A percentile compares a stretch with the other conserved stretches of the same genome.
Evolutionary conservation across 1,140 invertebrate genomes (phyloP).

Genomic region (Chionoecetes opilio): DNA sequence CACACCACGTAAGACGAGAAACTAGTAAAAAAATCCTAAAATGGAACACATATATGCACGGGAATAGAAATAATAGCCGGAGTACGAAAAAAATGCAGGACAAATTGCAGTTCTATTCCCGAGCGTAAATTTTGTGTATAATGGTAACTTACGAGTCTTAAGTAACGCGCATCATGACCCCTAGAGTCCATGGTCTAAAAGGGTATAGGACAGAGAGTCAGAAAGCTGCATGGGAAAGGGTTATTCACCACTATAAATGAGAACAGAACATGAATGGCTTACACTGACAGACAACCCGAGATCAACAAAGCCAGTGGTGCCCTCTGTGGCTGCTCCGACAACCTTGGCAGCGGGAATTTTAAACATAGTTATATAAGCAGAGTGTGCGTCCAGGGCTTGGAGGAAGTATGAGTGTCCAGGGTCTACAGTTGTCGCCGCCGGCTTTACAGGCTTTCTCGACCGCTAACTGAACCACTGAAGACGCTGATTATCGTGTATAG

Average conservation of each 20-base stretch:
- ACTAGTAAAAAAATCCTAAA: too few relatives aligned
- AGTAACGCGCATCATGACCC: not conserved
- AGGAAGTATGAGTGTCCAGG: too few relatives aligned
- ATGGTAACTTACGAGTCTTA: conserved; percentile 38
- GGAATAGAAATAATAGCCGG: not conserved
- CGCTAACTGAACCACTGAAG: too few relatives aligned
- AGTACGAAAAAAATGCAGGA: not conserved
- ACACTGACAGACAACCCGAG: conserved; percentile 74
- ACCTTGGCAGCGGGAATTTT: too few relatives aligned
- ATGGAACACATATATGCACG: not conserved
- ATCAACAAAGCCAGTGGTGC: conserved; percentile 69
- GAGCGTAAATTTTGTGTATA: not conserved
- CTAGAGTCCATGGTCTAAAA: conserved; percentile 29
- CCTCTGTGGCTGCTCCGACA: not conserved
- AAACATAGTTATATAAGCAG: too few relatives aligned
- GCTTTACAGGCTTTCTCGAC: too few relatives aligned
- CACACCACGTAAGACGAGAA: too few relatives aligned
- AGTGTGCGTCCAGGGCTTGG: too few relatives aligned
- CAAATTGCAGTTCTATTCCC: not conserved
- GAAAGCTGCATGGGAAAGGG: not conserved
- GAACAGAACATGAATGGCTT: conserved; percentile 53
- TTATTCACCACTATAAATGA: conserved; percentile 44
- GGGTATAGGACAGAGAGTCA: not conserved
- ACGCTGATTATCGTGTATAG: too few relatives aligned
- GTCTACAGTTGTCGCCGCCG: too few relatives aligned